These are phyloP conservation scores for Trilocha varians DNA, from an alignment of 2,888 invertebrate species.

Conservation along the genomic window DNA sequence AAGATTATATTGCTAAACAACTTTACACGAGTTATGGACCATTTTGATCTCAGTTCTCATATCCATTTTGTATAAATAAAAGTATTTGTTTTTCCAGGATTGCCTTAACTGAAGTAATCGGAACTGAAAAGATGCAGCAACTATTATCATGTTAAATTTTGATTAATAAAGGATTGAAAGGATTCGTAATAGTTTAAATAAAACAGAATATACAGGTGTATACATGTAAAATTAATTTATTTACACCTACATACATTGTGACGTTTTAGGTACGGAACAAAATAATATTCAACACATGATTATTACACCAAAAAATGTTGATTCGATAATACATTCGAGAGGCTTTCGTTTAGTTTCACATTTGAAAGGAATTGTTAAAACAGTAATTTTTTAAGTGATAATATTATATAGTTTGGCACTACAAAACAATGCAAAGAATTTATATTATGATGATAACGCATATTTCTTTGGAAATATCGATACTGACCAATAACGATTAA, in stretches of 20 bases:
- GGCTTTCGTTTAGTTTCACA: slow-evolving; percentile 17
- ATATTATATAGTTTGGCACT: slow-evolving; percentile 52
- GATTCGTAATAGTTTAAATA: slow-evolving; percentile 19
- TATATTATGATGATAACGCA: slow-evolving; percentile 45
- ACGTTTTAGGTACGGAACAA: slow-evolving; percentile 54
- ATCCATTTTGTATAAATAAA: too few species aligned
- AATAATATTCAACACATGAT: slow-evolving; percentile 22
- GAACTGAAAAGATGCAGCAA: not conserved
- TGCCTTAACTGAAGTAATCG: slow-evolving; percentile 15
- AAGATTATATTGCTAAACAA: slow-evolving; percentile 1
- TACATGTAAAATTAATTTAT: slow-evolving; percentile 71
- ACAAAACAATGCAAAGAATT: slow-evolving; percentile 25
- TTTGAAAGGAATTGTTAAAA: too few species aligned
- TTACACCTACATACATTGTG: slow-evolving; percentile 71
- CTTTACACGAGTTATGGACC: too few species aligned
- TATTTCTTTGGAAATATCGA: slow-evolving; percentile 25
- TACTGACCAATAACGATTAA: slow-evolving; percentile 55
- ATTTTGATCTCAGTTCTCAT: too few species aligned
- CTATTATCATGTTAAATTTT: not conserved
- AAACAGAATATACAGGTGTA: slow-evolving; percentile 61
- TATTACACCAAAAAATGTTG: slow-evolving; percentile 1
- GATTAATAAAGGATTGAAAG: not conserved
- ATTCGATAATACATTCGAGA: slow-evolving; percentile 24
- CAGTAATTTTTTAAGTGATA: too few species aligned
- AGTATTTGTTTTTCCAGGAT: slow-evolving; percentile 19